These are phyloP conservation scores for Polyodon spathula DNA, from an alignment of 2,113 vertebrate genomes.

Conservation along the genomic window DNA sequence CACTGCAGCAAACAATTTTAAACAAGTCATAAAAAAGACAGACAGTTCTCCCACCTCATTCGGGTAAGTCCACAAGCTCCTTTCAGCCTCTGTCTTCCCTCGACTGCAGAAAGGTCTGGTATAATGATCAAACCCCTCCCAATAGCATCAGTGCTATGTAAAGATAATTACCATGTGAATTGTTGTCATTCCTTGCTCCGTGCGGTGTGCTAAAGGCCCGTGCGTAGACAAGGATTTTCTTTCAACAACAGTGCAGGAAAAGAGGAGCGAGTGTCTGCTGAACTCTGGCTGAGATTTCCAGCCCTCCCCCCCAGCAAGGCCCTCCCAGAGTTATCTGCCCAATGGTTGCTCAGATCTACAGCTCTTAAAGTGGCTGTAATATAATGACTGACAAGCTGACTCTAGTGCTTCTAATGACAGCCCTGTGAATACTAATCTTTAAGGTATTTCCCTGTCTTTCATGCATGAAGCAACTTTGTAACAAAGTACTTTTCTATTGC, in stretches of 20 bases:
- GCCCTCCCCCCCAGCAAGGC: conserved; percentile 66
- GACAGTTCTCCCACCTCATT: conserved; percentile 62
- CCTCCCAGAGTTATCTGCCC: conserved; percentile 64
- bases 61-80: conserved; percentile 37
- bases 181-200: conserved; percentile 45
- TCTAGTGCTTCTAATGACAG: conserved; percentile 48
- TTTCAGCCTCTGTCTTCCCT: conserved; percentile 7
- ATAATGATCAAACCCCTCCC: conserved; percentile 38
- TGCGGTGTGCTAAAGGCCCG: conserved; percentile 49
- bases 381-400: conserved; percentile 56
- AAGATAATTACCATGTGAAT: conserved; percentile 49
- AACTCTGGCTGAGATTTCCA: conserved; percentile 79
- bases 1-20: conserved; percentile 84
- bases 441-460: conserved; percentile 67
- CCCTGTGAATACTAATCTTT: conserved; percentile 59
- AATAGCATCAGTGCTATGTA: conserved; percentile 29
- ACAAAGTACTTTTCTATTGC: no score
- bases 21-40: conserved; percentile 59
- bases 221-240: conserved; percentile 66
- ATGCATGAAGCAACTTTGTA: conserved; percentile 1
- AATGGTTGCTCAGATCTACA: conserved; percentile 56
- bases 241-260: conserved; percentile 79
- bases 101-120: conserved; percentile 33
- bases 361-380: conserved; percentile 48
- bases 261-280: conserved; percentile 61